Percentiles rank a stretch among this genome's conserved stretches.
Evolutionary conservation across 2,797 vertebrate genomes (phyloP).

Genomic region (Enteromius viviparus): DNA sequence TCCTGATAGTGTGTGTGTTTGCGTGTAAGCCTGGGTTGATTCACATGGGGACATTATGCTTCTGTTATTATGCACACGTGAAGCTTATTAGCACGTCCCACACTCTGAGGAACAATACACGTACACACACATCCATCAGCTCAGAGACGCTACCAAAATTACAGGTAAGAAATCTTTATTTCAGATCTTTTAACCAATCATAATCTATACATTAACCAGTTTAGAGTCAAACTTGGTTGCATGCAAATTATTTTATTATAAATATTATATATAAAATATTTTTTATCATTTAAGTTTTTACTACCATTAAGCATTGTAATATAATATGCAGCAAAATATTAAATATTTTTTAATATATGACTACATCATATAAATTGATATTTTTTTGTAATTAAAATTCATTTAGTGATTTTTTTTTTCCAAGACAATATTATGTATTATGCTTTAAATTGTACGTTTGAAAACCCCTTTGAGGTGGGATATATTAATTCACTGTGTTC

Average conservation of each 20-base stretch:
- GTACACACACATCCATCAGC: neutral
- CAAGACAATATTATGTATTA: neutral
- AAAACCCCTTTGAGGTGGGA: neutral
- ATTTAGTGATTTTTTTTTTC: neutral
- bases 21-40: constrained; percentile 28
- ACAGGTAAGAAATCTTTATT: constrained; percentile 8
- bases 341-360: neutral
- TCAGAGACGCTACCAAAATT: neutral
- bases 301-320: neutral
- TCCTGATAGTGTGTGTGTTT: neutral
- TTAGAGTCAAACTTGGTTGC: neutral
- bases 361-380: neutral
- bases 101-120: neutral
- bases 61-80: constrained; percentile 29
- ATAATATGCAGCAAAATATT: neutral
- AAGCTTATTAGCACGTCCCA: neutral
- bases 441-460: neutral
- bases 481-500: neutral
- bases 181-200: neutral
- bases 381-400: neutral
- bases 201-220: neutral
- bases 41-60: constrained; percentile 17
- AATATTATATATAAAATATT: neutral
- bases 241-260: neutral
- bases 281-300: neutral